Evolutionary conservation across 30 jellyfish, hydroid and myxozoan species (phyloP), one percentile per base, ranked within the genome.

Genomic region (Pseudorhiza aurosa): DNA sequence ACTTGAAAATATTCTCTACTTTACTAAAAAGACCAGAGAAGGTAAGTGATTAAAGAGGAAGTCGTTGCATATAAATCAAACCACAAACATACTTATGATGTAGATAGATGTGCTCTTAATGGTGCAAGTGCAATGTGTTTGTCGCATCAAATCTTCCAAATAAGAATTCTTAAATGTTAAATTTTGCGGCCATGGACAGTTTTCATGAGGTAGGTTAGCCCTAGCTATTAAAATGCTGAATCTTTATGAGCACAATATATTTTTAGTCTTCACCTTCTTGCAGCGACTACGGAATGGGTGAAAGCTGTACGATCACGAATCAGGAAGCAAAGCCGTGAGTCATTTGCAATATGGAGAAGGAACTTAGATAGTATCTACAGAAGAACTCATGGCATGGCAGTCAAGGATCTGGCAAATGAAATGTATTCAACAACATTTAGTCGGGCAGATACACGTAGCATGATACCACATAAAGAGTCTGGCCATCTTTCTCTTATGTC

Each of bases 211-310:
- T n/a, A n/a, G n/a, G n/a, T n/a, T n/a, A n/a, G n/a, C n/a, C n/a
- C n/a, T n/a, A n/a, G n/a, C n/a, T n/a, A n/a, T n/a, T n/a, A n/a
- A n/a, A n/a, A n/a, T n/a, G n/a, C n/a, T n/a, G n/a, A n/a, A n/a
- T n/a, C n/a, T n/a, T n/a, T n/a, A n/a, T n/a, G n/a, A n/a, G n/a
- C n/a, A n/a, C n/a, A n/a, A n/a, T n/a, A n/a, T n/a, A n/a, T n/a
- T n/a, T n/a, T n/a, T n/a, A n/a, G n/a, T n/a, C n/a, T n/a, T n/a
- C n/a, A n/a, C 25, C 10, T 0, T 19, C 12, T 17, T 65, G 3
- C 58, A 65, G 79, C 79, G 25, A 65, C 79, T 10, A 65, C 79
- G 10, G 31, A 36, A 24, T 65, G 79, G 79, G 79, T 65, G 21
- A 39, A 37, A 10, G 60, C 79, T 10, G 79, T 65, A 11, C 53